Evolutionary conservation across 2,113 vertebrate genomes (phyloP).

Genomic region (Syngnathus floridae): DNA sequence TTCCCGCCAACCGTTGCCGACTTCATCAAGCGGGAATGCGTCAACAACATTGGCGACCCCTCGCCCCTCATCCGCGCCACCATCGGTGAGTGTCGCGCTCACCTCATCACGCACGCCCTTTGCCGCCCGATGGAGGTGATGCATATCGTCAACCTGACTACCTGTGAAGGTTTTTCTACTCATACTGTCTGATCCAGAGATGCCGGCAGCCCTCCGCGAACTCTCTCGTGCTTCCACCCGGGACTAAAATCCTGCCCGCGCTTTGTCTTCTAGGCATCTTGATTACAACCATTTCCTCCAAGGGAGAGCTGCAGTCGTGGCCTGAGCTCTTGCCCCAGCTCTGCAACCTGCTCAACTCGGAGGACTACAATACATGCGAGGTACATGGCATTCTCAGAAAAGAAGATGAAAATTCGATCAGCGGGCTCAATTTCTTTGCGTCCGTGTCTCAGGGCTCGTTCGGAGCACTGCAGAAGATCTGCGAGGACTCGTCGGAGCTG

Average conservation of each 20-base stretch:
- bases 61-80: slow-evolving; percentile 91
- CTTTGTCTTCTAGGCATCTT: slow-evolving; percentile 76
- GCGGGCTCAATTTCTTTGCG: slow-evolving; percentile 17
- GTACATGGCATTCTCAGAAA: slow-evolving; percentile 56
- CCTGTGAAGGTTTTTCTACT: slow-evolving; percentile 51
- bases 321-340: slow-evolving; percentile 90
- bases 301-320: slow-evolving; percentile 93
- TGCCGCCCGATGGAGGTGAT: slow-evolving; percentile 49
- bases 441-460: slow-evolving; percentile 80
- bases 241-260: neutral
- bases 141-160: slow-evolving; percentile 42
- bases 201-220: neutral
- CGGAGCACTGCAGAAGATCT: slow-evolving; percentile 92
- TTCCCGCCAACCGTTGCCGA: slow-evolving; percentile 84
- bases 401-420: neutral
- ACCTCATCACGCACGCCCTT: neutral
- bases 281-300: slow-evolving; percentile 91
- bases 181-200: slow-evolving; percentile 65
- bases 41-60: slow-evolving; percentile 87
- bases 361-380: slow-evolving; percentile 97
- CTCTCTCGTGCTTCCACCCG: neutral
- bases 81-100: slow-evolving; percentile 67
- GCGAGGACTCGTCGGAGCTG: slow-evolving; percentile 91
- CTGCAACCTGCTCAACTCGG: slow-evolving; percentile 90
- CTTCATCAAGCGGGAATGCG: slow-evolving; percentile 93